Conservation (phyloP, 1,140 invertebrate species). For the Oncopeltus fasciatus region DNA sequence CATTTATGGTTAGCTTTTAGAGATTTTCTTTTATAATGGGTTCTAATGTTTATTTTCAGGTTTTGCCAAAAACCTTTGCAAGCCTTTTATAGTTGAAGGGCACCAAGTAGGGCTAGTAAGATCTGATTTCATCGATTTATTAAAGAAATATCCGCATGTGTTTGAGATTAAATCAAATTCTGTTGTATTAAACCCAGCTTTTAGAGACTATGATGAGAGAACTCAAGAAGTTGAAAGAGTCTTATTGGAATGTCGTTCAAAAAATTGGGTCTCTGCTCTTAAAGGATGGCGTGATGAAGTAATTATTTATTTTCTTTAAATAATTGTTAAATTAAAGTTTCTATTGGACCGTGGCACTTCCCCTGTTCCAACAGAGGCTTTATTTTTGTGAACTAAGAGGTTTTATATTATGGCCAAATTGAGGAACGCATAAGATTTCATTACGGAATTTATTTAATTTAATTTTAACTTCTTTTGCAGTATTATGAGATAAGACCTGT, state of each 20-base stretch:
- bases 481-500: slow-evolving; percentile 69
- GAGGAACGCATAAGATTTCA: no score
- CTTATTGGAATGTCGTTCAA: slow-evolving; percentile 50
- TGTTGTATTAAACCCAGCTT: slow-evolving; percentile 69
- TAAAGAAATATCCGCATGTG: slow-evolving; percentile 69
- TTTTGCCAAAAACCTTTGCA: slow-evolving; percentile 55
- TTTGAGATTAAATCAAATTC: slow-evolving; percentile 37
- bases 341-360: no score
- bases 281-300: slow-evolving; percentile 85
- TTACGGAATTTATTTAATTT: slow-evolving; percentile 5
- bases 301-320: slow-evolving; percentile 18
- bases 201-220: slow-evolving; percentile 65
- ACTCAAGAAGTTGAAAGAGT: slow-evolving; percentile 64
- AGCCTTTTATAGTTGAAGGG: slow-evolving; percentile 72
- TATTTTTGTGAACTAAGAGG: not conserved
- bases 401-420: no score
- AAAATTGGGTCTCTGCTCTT: slow-evolving; percentile 50
- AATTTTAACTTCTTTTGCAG: slow-evolving; percentile 32
- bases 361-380: not conserved
- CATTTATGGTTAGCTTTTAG: not conserved
- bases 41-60: no score
- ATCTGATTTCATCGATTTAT: slow-evolving; percentile 61
- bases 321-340: not conserved
- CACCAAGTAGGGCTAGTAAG: slow-evolving; percentile 75
- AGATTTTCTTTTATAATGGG: no score